Base-by-base conservation (phyloP, 2,797 vertebrate species). In the Rhinatrema bivittatum region DNA sequence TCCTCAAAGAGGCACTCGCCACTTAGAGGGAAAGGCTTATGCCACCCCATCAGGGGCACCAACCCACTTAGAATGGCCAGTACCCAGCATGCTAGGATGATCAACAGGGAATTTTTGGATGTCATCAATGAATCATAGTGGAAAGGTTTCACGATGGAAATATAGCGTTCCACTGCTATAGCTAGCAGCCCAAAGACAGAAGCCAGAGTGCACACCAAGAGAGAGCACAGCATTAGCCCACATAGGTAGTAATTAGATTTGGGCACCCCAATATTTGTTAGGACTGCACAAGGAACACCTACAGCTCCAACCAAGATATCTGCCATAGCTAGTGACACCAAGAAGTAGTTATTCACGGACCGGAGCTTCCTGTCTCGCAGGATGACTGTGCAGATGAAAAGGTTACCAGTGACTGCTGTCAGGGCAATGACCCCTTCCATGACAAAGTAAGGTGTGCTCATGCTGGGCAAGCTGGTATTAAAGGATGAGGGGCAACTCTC, bases 31-130 rank as follows among this genome's bases (percentile, higher is more conserved):
- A 50, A 22, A 4, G 32, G 23, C 8, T 30, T 24, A 7, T 42
- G 58, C 62, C 62, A 66, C 4, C 62, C 62, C 59, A 66, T 56
- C 10, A 60, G 5, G 1, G 62, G 62, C 24, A 60, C 17, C 5
- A 56, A 16, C 2, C 62, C 53, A 0, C 40, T 39, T 9, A 37
- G 1, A 2, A 42, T 21, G 1, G 62, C 55, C 24, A 62, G 29
- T 5, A 19, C 13, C 62, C 62, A 66, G 7, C 33, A 45, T 2
- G 39, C 16, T 5, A 41, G 7, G 12, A 66, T 66, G 2, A 32
- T 35, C 18, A 46, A 12, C 2, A 50, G 5, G 1, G 59, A 25
- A 7, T 40, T 43, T 9, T 49, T 40, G 4, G 55, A 52, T 2
- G 42, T 56, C 37, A 62, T 33, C 37, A 53, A 10, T 1, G 28